phyloP scores from a whole-genome alignment of 2,888 invertebrate species.

The Volucella inflata region DNA sequence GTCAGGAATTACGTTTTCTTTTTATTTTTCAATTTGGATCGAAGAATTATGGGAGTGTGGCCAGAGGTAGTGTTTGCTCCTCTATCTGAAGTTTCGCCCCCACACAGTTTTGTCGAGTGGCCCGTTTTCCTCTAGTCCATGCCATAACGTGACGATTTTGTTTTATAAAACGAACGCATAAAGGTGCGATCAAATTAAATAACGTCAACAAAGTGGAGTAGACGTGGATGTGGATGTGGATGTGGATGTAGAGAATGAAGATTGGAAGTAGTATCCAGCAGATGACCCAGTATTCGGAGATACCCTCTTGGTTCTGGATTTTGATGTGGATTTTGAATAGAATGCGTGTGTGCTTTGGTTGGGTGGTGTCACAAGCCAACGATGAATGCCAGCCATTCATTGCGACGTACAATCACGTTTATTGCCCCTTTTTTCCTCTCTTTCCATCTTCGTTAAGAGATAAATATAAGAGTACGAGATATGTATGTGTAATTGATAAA shows the following conservation, averaged over 20 bases:
- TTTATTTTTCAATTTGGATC: not conserved
- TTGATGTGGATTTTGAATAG: slow-evolving; percentile 3
- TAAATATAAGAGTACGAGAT: slow-evolving; percentile 49
- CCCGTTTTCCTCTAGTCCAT: slow-evolving; percentile 15
- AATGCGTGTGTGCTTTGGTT: slow-evolving; percentile 33
- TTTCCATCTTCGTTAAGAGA: slow-evolving; percentile 40
- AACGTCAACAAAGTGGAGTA: not conserved
- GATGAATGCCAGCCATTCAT: slow-evolving; percentile 65
- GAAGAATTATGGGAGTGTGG: slow-evolving; percentile 54
- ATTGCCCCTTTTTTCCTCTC: slow-evolving; percentile 4
- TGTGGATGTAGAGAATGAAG: too few relatives aligned
- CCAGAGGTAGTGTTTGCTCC: slow-evolving; percentile 40
- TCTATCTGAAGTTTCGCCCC: slow-evolving; percentile 13
- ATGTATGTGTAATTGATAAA: slow-evolving; percentile 71
- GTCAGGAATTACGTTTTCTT: not conserved
- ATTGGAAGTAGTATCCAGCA: slow-evolving; percentile 38
- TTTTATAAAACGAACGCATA: slow-evolving; percentile 61
- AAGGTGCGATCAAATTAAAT: slow-evolving; percentile 55
- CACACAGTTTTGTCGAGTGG: slow-evolving; percentile 19
- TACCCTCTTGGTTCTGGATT: slow-evolving; percentile 1
- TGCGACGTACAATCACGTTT: slow-evolving; percentile 56
- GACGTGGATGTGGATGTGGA: too few relatives aligned
- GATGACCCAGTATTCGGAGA: slow-evolving; percentile 55
- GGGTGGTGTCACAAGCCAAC: slow-evolving; percentile 64
- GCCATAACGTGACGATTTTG: slow-evolving; percentile 14